phyloP scores from a whole-genome alignment of 2,888 invertebrate species.

The Dorcus parallelipipedus region DNA sequence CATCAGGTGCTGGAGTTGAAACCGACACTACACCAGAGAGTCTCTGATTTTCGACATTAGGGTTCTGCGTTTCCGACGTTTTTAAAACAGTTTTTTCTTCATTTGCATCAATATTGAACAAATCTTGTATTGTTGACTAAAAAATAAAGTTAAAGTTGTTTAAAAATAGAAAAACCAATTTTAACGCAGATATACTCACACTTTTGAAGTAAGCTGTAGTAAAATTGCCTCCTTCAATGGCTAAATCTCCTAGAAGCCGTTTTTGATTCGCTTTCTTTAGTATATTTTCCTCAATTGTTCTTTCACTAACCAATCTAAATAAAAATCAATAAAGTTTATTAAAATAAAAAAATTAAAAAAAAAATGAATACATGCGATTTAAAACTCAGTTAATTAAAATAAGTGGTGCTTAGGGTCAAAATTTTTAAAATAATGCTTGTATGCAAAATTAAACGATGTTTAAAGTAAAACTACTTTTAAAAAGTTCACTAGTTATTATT shows the following conservation, averaged over 20 bases:
- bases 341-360: too few species aligned
- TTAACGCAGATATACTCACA: conserved; percentile 50
- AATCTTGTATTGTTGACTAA: conserved; percentile 86
- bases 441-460: background rate
- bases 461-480: background rate
- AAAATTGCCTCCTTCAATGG: conserved; percentile 98
- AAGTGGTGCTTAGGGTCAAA: too few species aligned
- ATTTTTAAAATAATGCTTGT: background rate
- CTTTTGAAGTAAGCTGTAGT: conserved; percentile 94
- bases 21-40: conserved; percentile 29
- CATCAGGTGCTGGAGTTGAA: conserved; percentile 44
- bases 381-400: background rate
- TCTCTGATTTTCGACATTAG: conserved; percentile 48
- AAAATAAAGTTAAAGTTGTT: conserved; percentile 23
- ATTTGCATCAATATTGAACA: conserved; percentile 75
- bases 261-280: conserved; percentile 98
- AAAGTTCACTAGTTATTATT: background rate
- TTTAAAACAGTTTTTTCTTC: conserved; percentile 56
- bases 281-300: conserved; percentile 98
- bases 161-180: conserved; percentile 6
- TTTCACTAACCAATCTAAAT: conserved; percentile 85
- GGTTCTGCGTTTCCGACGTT: conserved; percentile 57
- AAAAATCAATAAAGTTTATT: background rate
- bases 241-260: conserved; percentile 89
- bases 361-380: background rate